These are phyloP conservation scores for Rhagoletis pomonella DNA, from an alignment of 1,140 invertebrate species.

Conservation along the genomic window DNA sequence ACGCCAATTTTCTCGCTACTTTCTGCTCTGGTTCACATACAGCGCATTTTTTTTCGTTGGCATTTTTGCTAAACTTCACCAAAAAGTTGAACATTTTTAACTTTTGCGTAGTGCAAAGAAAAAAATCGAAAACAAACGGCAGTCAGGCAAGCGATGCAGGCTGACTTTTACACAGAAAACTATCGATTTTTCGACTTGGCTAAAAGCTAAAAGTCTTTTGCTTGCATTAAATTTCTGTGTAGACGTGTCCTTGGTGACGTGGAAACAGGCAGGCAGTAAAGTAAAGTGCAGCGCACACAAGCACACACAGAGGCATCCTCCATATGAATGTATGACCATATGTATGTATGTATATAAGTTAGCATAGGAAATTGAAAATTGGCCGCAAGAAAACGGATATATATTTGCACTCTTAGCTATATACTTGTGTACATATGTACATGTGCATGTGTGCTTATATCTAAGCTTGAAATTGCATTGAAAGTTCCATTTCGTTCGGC, in stretches of 20 bases:
- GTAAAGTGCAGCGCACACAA: not conserved
- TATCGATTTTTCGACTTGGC: slow-evolving; percentile 48
- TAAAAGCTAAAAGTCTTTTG: slow-evolving; percentile 11
- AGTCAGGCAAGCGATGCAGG: too few relatives aligned
- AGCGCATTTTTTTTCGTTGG: not conserved
- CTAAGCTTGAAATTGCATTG: not conserved
- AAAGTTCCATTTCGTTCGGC: not conserved
- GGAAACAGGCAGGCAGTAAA: not conserved
- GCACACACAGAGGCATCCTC: not conserved
- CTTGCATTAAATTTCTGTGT: slow-evolving; percentile 11
- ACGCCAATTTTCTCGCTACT: not conserved
- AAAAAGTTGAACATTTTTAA: not conserved
- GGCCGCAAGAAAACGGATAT: not conserved
- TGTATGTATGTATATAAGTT: not conserved
- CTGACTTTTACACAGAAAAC: slow-evolving; percentile 13
- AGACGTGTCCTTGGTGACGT: slow-evolving; percentile 32
- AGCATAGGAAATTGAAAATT: slow-evolving; percentile 45
- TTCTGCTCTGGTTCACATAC: slow-evolving; percentile 1
- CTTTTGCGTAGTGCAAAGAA: not conserved
- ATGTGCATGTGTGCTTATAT: not conserved
- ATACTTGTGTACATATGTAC: not conserved
- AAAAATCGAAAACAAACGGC: not conserved
- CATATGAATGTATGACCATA: not conserved
- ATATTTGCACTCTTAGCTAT: too few relatives aligned
- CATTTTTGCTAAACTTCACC: not conserved